These are phyloP conservation scores for Athene cunicularia DNA, from an alignment of 2,113 vertebrate species.

Conservation along the genomic window DNA sequence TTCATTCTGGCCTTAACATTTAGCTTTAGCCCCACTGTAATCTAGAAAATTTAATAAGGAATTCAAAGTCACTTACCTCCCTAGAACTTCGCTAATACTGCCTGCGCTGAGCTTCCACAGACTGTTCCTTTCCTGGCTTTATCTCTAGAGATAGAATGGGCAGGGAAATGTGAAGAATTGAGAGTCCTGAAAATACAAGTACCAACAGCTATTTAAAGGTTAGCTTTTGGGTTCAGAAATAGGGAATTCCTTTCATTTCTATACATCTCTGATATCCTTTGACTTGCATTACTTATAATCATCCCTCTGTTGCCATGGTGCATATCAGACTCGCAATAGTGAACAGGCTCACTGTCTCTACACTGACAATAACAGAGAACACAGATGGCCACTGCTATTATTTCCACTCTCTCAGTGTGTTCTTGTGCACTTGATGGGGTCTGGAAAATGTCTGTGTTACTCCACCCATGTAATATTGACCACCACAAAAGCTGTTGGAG, in stretches of 20 bases:
- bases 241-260: slow-evolving; percentile 23
- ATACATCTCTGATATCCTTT: neutral
- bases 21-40: neutral
- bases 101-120: neutral
- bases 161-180: neutral
- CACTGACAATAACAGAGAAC: neutral
- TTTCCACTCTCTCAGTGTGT: neutral
- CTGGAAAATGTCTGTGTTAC: neutral
- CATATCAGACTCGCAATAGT: neutral
- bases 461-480: neutral
- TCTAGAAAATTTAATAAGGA: neutral
- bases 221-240: neutral
- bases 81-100: neutral
- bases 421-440: neutral
- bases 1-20: neutral
- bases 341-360: neutral
- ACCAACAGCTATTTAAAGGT: neutral
- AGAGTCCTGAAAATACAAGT: neutral
- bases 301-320: slow-evolving; percentile 30
- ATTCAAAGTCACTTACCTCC: neutral
- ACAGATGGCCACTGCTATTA: neutral
- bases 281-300: neutral
- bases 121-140: neutral
- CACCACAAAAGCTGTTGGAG: neutral
- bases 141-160: neutral